These are phyloP conservation scores for Arvicola amphibius DNA, from an alignment of 2,797 vertebrate genomes.

Conservation along the genomic window DNA sequence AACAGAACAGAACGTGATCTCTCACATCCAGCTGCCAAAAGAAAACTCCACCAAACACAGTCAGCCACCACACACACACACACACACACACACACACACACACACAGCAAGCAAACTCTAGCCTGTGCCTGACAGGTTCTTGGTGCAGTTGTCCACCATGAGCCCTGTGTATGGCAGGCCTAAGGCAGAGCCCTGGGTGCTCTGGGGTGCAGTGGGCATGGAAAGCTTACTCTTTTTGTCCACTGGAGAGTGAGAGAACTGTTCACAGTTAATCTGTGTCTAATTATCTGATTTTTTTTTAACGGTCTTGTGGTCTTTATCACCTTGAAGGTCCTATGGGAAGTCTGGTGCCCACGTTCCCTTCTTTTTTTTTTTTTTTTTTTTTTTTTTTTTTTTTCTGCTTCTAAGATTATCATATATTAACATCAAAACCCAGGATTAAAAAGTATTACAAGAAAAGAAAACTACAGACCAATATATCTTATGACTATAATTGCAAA, in stretches of 20 bases:
- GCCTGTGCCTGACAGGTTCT: conserved; percentile 73
- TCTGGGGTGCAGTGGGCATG: conserved; percentile 82
- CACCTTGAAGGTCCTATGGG: conserved; percentile 86
- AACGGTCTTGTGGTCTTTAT: conserved; percentile 85
- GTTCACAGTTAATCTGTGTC: conserved; percentile 89
- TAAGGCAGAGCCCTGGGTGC: conserved; percentile 72
- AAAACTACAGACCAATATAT: not conserved
- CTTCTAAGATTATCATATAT: not conserved
- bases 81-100: not conserved
- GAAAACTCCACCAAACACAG: conserved; percentile 53
- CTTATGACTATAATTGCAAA: not conserved
- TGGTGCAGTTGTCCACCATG: conserved; percentile 57
- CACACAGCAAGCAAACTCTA: conserved; percentile 62
- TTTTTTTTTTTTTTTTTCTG: no score
- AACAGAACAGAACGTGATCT: conserved; percentile 80
- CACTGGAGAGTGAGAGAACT: conserved; percentile 86
- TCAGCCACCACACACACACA: not conserved
- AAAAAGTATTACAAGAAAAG: not conserved
- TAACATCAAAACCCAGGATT: not conserved
- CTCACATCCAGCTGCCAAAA: conserved; percentile 89
- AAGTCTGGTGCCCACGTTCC: conserved; percentile 88
- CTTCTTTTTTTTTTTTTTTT: no score
- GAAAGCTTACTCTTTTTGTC: conserved; percentile 85
- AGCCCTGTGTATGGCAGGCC: conserved; percentile 83
- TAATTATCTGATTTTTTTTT: conserved; percentile 84